Conservation (phyloP, 1,140 invertebrate genomes). For the Drosophila pseudoobscura region DNA sequence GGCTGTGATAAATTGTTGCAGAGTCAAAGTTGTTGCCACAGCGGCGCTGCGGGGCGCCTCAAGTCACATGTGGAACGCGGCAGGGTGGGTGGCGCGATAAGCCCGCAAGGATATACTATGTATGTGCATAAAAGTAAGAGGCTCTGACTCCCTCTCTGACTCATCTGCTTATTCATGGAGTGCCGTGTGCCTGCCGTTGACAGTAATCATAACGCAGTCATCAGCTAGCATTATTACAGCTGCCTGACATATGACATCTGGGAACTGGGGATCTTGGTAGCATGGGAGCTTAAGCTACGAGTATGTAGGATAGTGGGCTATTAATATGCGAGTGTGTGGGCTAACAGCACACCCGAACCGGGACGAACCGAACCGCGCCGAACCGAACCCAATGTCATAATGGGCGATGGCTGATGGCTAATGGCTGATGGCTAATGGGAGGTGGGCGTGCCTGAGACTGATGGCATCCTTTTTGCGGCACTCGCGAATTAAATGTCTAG, state of each 20-base stretch:
- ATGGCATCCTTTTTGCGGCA: slow-evolving; percentile 76
- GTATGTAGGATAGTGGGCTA: slow-evolving; percentile 19
- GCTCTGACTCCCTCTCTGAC: slow-evolving; percentile 26
- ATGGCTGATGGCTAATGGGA: not conserved
- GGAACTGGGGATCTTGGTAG: slow-evolving; percentile 36
- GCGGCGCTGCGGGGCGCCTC: slow-evolving; percentile 62
- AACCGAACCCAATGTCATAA: slow-evolving; percentile 50
- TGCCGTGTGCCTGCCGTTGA: slow-evolving; percentile 57
- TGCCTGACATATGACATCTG: slow-evolving; percentile 76
- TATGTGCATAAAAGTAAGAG: slow-evolving; percentile 19
- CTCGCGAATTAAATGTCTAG: slow-evolving; percentile 73
- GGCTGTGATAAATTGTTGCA: slow-evolving; percentile 79
- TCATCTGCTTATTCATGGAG: slow-evolving; percentile 70
- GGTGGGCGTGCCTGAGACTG: slow-evolving; percentile 48
- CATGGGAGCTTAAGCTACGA: slow-evolving; percentile 9
- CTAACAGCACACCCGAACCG: slow-evolving; percentile 32
- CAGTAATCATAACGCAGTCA: slow-evolving; percentile 78
- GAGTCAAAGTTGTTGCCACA: slow-evolving; percentile 70
- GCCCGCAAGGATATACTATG: slow-evolving; percentile 31
- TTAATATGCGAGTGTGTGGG: slow-evolving; percentile 51
- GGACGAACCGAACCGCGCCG: not conserved
- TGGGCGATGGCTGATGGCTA: slow-evolving; percentile 35
- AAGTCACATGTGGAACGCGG: slow-evolving; percentile 41
- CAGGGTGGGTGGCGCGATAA: slow-evolving; percentile 22
- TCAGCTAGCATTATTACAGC: slow-evolving; percentile 72